These are phyloP conservation scores for Ectropis crepuscularia DNA, from an alignment of 2,888 invertebrate species.

Conservation along the genomic window DNA sequence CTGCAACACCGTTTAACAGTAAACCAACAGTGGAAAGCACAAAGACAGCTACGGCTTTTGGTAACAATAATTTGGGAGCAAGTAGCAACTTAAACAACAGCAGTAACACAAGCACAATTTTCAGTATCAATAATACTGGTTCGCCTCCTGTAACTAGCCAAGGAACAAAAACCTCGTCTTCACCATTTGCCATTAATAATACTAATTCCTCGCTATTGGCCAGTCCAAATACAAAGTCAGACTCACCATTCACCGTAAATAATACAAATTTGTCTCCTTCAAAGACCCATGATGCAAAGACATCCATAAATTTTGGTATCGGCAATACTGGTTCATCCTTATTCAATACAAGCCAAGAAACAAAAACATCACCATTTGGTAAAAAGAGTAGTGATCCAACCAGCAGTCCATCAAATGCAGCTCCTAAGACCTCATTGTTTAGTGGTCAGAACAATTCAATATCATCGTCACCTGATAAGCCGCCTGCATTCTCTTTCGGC, in stretches of 20 bases:
- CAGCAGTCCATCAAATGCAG: slow-evolving; percentile 37
- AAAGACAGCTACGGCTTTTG: not conserved
- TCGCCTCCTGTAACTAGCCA: not conserved
- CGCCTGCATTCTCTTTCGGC: slow-evolving; percentile 47
- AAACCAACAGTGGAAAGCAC: not conserved
- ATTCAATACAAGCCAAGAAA: not conserved
- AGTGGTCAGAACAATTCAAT: slow-evolving; percentile 36
- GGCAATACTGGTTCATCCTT: not conserved
- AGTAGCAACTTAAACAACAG: too few relatives aligned
- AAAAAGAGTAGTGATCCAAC: slow-evolving; percentile 36
- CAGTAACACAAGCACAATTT: too few relatives aligned
- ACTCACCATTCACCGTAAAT: too few relatives aligned
- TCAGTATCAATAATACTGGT: not conserved
- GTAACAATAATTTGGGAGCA: not conserved
- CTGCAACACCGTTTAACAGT: slow-evolving; percentile 9
- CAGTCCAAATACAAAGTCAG: not conserved
- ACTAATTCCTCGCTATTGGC: not conserved
- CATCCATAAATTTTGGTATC: not conserved
- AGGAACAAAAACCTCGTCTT: not conserved
- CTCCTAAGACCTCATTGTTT: slow-evolving; percentile 44
- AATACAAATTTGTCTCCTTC: not conserved
- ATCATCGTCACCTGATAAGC: slow-evolving; percentile 33
- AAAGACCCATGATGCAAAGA: not conserved
- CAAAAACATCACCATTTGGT: slow-evolving; percentile 27
- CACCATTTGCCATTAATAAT: slow-evolving; percentile 7